phyloP scores from a whole-genome alignment of 2,113 vertebrate species.

The Thryonomys swinderianus region DNA sequence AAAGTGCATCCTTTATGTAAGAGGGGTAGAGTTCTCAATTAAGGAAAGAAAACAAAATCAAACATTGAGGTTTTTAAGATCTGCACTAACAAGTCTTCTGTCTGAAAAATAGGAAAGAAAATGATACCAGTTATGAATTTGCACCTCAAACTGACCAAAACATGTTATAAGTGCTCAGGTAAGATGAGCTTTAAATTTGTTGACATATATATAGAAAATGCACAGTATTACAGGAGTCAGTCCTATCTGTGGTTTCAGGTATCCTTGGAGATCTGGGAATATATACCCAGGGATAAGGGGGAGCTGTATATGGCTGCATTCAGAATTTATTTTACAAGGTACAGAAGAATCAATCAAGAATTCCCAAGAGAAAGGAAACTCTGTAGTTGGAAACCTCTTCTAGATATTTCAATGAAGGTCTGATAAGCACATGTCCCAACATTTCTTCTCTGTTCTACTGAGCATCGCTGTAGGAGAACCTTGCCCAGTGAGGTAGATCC shows the following conservation, averaged over 20 bases:
- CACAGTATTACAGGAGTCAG: not conserved
- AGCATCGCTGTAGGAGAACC: not conserved
- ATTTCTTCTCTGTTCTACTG: fast-evolving
- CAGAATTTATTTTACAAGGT: not conserved
- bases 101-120: not conserved
- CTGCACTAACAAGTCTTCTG: not conserved
- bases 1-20: not conserved
- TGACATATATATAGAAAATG: not conserved
- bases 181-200: not conserved
- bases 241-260: not conserved
- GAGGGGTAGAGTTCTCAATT: not conserved
- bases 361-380: not conserved
- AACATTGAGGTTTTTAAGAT: not conserved
- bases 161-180: not conserved
- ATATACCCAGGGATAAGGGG: not conserved
- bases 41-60: not conserved
- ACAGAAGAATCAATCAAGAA: not conserved
- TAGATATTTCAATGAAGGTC: not conserved
- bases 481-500: not conserved
- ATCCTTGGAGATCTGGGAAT: not conserved
- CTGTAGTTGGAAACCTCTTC: not conserved
- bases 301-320: not conserved
- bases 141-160: too few species aligned
- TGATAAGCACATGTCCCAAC: not conserved
- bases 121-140: not conserved